phyloP scores from a whole-genome alignment of 2,797 vertebrate species.

The Serranus cabrilla region DNA sequence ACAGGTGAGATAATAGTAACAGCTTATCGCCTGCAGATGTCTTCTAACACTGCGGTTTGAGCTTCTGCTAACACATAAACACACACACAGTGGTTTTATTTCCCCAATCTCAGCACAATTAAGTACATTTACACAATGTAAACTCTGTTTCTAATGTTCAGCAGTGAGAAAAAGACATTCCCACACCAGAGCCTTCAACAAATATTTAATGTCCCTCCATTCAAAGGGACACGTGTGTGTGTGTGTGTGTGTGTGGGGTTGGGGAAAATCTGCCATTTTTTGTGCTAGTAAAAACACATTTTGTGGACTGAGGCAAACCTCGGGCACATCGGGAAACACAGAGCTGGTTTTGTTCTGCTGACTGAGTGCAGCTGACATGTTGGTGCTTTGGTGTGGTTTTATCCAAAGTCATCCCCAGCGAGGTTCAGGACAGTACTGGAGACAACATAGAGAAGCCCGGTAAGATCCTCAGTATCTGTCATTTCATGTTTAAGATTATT shows the following conservation, averaged over 20 bases:
- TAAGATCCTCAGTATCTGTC: conserved; percentile 77
- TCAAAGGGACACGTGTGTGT: not conserved
- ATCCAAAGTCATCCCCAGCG: conserved; percentile 88
- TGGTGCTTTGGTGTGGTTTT: conserved; percentile 86
- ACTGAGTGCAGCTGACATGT: conserved; percentile 70
- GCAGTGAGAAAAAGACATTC: not conserved
- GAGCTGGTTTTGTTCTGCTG: conserved; percentile 42
- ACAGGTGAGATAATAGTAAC: conserved; percentile 85
- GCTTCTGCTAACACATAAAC: not conserved
- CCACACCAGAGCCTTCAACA: not conserved
- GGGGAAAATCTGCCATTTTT: not conserved
- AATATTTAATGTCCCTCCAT: not conserved
- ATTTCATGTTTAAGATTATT: conserved; percentile 65
- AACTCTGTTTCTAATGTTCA: not conserved
- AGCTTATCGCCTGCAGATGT: no score
- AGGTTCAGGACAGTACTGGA: conserved; percentile 87
- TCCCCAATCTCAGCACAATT: conserved; percentile 27
- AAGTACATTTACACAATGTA: conserved; percentile 4
- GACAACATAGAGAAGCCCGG: conserved; percentile 88
- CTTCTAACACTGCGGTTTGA: conserved; percentile 1
- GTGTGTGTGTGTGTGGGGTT: not conserved
- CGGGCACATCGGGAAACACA: conserved; percentile 33
- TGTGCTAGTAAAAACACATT: conserved; percentile 4
- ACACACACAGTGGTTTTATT: conserved; percentile 26
- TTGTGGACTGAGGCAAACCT: not conserved